Evolutionary conservation across 2,888 invertebrate species (phyloP), one percentile per base, ranked within the genome.

Genomic region (Molorchus minor): DNA sequence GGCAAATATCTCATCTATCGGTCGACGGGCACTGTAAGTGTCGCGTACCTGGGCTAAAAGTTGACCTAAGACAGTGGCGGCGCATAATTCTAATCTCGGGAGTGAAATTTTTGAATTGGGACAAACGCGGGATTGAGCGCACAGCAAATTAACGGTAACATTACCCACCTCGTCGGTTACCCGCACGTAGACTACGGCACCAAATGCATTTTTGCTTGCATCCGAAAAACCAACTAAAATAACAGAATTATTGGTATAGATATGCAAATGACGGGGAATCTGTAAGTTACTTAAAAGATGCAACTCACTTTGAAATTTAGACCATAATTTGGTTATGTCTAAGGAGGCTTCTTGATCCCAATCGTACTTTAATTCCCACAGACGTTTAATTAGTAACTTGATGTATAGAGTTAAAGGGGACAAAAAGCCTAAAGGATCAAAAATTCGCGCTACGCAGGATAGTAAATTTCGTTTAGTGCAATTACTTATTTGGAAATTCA

Each of bases 401-500:
- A 41, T 13, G 12, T 19, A 58, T n/a, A 58, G 10, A 15, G 38
- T 58, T 4, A 55, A 1, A 17, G 56, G 58, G 2, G 55, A 15
- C 13, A 58, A 15, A 17, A 58, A 58, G 7, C 56, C 45, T 16
- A 58, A 40, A 2, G 58, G 56, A 58, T 58, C 46, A 47, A 58
- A 58, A 19, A 41, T 46, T 1, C 56, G 56, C 15, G 56, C 58
- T 1, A 57, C 29, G 3, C 3, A 46, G 2, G 46, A 29, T 17
- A 46, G 16, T n/a, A n/a, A n/a, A n/a, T n/a, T n/a, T n/a, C n/a
- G n/a, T n/a, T n/a, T n/a, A n/a, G n/a, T n/a, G n/a, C 19, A 46
- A 10, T 2, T 4, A 2, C 2, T 3, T 36, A 36, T 2, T 7
- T 36, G 8, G 2, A 12, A 36, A 7, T 36, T 12, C 2, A 36